Percentiles rank a stretch among this genome's conserved stretches.
Conservation (phyloP, 2,113 vertebrate genomes). For the Actinemys pallida region DNA sequence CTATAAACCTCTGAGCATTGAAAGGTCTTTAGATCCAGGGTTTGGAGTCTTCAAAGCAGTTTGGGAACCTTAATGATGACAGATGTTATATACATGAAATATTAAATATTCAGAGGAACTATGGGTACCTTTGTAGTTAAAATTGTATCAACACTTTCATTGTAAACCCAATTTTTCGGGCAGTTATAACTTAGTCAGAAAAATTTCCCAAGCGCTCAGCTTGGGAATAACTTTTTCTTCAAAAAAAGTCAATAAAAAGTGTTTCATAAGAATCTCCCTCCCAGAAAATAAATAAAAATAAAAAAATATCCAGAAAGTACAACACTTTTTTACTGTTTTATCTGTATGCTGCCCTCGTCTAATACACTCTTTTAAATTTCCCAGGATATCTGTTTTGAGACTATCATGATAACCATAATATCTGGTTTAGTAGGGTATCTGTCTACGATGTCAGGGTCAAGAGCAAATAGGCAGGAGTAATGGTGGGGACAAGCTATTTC, state of each 20-base stretch:
- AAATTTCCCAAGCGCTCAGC: background rate
- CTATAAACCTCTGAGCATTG: background rate
- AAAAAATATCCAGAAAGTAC: background rate
- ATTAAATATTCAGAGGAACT: background rate
- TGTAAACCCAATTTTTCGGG: background rate
- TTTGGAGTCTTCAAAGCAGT: background rate
- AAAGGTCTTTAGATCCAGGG: background rate
- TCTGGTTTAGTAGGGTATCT: background rate
- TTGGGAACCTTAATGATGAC: background rate
- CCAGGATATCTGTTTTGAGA: rapidly evolving
- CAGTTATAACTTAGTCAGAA: background rate
- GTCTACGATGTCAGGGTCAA: background rate
- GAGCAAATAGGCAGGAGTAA: background rate
- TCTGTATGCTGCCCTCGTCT: slow-evolving; percentile 20
- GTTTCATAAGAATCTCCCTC: background rate
- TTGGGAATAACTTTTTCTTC: background rate
- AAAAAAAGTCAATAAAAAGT: background rate
- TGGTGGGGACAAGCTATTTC: background rate
- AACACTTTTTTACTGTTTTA: background rate
- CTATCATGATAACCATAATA: background rate
- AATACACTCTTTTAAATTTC: background rate
- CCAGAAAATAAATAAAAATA: background rate
- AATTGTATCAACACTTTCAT: background rate
- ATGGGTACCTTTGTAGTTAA: background rate
- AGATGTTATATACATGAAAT: background rate